Conservation (phyloP, 2,113 vertebrate species). For the Nicator chloris region DNA sequence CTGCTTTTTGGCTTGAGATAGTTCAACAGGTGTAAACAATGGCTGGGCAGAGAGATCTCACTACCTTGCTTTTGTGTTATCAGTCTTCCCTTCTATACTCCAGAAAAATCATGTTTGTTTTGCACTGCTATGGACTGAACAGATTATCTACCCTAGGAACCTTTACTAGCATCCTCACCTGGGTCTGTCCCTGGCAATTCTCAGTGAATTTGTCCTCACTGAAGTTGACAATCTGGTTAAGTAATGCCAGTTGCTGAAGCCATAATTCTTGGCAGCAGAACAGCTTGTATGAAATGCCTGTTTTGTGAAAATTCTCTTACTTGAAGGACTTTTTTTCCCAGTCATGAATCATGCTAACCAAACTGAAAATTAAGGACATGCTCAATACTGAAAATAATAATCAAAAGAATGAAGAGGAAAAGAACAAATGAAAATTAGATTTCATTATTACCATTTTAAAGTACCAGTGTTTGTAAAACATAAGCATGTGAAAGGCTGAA, state of each 20-base stretch:
- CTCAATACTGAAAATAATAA: conserved; percentile 46
- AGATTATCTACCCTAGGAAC: not conserved
- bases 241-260: not conserved
- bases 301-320: not conserved
- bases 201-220: not conserved
- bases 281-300: not conserved
- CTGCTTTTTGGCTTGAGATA: not conserved
- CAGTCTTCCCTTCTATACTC: not conserved
- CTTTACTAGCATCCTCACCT: not conserved
- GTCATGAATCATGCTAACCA: not conserved
- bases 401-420: conserved; percentile 23
- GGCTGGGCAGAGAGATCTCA: not conserved
- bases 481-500: conserved; percentile 65
- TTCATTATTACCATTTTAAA: conserved; percentile 63
- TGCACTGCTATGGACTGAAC: not conserved
- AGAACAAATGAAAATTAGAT: conserved; percentile 30
- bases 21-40: not conserved
- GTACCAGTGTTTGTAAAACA: conserved; percentile 64
- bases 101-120: not conserved
- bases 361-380: conserved; percentile 31
- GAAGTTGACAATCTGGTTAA: not conserved
- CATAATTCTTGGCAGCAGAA: not conserved
- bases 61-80: not conserved
- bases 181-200: not conserved
- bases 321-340: conserved; percentile 7